Evolutionary conservation across 2,113 vertebrate species (phyloP).

Genomic region (Romanogobio albipinnatus): DNA sequence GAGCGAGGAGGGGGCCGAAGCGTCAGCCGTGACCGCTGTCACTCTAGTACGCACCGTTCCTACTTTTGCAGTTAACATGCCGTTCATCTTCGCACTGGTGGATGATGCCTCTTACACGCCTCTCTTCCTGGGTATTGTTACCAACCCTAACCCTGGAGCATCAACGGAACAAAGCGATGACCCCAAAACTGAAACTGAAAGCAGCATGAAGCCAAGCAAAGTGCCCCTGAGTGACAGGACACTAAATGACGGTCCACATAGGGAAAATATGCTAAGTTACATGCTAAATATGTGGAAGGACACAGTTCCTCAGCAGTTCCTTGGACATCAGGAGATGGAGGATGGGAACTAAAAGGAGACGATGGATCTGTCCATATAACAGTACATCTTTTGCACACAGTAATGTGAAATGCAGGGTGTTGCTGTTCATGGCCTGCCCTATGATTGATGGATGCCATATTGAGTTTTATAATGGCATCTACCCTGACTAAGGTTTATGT

Average conservation of each 20-base stretch:
- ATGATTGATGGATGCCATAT: neutral
- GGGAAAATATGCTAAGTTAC: constrained; percentile 49
- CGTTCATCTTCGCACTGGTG: constrained; percentile 84
- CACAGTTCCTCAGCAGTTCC: constrained; percentile 32
- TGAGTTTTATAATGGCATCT: neutral
- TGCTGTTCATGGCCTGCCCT: neutral
- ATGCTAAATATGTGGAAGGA: constrained; percentile 31
- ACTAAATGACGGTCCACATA: constrained; percentile 60
- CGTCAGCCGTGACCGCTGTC: constrained; percentile 76
- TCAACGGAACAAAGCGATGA: constrained; percentile 50
- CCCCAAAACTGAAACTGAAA: constrained; percentile 33
- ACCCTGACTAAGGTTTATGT: neutral
- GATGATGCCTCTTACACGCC: constrained; percentile 81
- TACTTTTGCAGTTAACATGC: constrained; percentile 81
- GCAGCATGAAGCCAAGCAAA: constrained; percentile 55
- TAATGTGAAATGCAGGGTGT: constrained; percentile 28
- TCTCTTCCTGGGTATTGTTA: constrained; percentile 84
- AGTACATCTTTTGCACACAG: constrained; percentile 1
- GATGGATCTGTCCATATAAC: constrained; percentile 31
- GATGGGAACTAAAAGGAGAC: constrained; percentile 23
- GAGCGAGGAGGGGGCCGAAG: constrained; percentile 85
- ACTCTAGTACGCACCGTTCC: constrained; percentile 78
- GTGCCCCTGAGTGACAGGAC: constrained; percentile 62
- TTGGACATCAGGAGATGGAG: constrained; percentile 24
- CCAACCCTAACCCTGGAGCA: constrained; percentile 79